Percentiles rank a stretch among this genome's conserved stretches.
These are phyloP conservation scores for Oryzias curvinotus DNA, from an alignment of 2,113 vertebrate genomes.

Conservation along the genomic window DNA sequence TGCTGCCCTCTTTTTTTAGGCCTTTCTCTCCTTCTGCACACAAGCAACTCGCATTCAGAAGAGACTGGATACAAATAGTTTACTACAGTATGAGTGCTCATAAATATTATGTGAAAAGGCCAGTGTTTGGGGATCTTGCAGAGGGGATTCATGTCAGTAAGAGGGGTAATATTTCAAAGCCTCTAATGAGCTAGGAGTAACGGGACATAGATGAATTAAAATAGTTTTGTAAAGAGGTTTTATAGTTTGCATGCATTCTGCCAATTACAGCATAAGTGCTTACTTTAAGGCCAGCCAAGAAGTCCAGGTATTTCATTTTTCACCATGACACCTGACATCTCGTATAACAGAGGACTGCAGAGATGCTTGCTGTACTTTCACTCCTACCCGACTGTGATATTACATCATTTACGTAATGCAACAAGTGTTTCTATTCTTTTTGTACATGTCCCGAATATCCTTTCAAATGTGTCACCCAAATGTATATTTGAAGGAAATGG, in stretches of 20 bases:
- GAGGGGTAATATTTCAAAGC: conserved; percentile 39
- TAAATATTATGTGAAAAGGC: conserved; percentile 62
- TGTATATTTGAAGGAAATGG: conserved; percentile 49
- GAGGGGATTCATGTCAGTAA: conserved; percentile 23
- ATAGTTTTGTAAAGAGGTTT: conserved; percentile 29
- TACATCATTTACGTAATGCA: conserved; percentile 41
- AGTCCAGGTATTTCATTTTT: conserved; percentile 45
- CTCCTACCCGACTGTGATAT: conserved; percentile 29
- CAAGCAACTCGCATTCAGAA: conserved; percentile 40
- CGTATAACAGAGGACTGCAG: conserved; percentile 24
- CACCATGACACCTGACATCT: conserved; percentile 38
- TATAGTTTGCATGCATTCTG: conserved; percentile 26
- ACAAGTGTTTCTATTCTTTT: conserved; percentile 35
- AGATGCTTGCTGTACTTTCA: not conserved
- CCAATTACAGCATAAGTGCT: conserved; percentile 36
- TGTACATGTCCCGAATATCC: conserved; percentile 36
- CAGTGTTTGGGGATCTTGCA: conserved; percentile 38
- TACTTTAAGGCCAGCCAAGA: conserved; percentile 31
- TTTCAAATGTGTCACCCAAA: conserved; percentile 42
- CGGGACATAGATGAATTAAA: conserved; percentile 31
- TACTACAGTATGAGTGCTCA: conserved; percentile 37
- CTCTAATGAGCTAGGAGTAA: conserved; percentile 24
- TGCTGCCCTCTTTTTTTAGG: conserved; percentile 23
- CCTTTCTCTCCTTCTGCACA: conserved; percentile 9
- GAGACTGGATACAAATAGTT: conserved; percentile 55